Conservation (phyloP, 1,140 invertebrate genomes). For the Drosophila arizonae region DNA sequence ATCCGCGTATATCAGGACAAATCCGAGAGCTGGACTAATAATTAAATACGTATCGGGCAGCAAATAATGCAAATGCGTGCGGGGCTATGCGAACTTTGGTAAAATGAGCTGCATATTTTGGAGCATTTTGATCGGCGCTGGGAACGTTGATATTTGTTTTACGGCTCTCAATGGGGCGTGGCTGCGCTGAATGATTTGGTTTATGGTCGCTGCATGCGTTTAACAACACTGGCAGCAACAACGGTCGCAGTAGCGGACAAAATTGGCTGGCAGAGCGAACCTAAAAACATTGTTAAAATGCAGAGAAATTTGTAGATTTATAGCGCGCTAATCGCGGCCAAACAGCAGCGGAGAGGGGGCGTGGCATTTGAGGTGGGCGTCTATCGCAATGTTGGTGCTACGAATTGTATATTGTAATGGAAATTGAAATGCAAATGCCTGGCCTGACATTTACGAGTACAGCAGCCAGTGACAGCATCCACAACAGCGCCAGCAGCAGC, state of each 20-base stretch:
- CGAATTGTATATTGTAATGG: conserved; percentile 75
- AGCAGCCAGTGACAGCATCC: conserved; percentile 41
- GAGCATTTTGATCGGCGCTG: conserved; percentile 44
- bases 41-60: conserved; percentile 73
- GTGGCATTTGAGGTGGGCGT: conserved; percentile 39
- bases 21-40: conserved; percentile 46
- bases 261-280: conserved; percentile 48
- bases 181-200: conserved; percentile 67
- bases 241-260: conserved; percentile 16
- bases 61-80: too few relatives aligned
- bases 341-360: conserved; percentile 45
- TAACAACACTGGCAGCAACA: conserved; percentile 58
- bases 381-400: conserved; percentile 39
- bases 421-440: conserved; percentile 80
- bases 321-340: conserved; percentile 78
- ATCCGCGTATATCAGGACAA: conserved; percentile 20
- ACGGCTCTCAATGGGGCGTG: conserved; percentile 62
- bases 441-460: conserved; percentile 76
- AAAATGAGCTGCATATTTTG: conserved; percentile 70
- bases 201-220: conserved; percentile 73
- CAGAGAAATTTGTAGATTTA: conserved; percentile 79
- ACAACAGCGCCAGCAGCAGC: conserved; percentile 41
- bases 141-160: conserved; percentile 45
- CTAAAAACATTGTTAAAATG: conserved; percentile 76
- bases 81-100: conserved; percentile 26